These are phyloP conservation scores for Sapayoa aenigma DNA, from an alignment of 2,113 vertebrate genomes.

Conservation along the genomic window DNA sequence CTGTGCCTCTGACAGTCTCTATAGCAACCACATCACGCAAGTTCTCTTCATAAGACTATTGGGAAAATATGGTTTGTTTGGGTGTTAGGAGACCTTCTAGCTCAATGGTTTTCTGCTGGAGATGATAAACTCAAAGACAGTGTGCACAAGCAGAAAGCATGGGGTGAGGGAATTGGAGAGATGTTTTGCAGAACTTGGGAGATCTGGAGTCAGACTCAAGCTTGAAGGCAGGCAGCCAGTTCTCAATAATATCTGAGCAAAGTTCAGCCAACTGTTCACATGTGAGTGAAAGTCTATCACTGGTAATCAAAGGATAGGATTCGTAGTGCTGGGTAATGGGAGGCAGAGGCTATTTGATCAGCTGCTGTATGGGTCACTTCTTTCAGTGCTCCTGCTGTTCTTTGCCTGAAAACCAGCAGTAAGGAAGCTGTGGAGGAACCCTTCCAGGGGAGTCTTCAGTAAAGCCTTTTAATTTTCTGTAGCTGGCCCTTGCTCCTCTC, in stretches of 20 bases:
- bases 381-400: background rate
- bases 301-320: background rate
- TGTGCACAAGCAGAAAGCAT: accelerated
- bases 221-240: background rate
- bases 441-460: background rate
- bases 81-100: background rate
- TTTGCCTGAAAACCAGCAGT: background rate
- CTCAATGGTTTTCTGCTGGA: background rate
- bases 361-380: background rate
- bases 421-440: background rate
- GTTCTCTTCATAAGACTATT: background rate
- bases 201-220: background rate
- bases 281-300: background rate
- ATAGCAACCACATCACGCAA: background rate
- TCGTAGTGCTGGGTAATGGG: background rate
- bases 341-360: background rate
- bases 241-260: background rate
- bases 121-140: background rate
- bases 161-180: background rate
- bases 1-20: background rate
- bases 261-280: background rate
- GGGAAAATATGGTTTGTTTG: background rate
- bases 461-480: slow-evolving; percentile 20
- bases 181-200: background rate
- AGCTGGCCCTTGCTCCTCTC: background rate